Percentiles rank a stretch among this genome's conserved stretches.
phyloP scores from a whole-genome alignment of 2,888 invertebrate genomes.

The Sycophila texana region DNA sequence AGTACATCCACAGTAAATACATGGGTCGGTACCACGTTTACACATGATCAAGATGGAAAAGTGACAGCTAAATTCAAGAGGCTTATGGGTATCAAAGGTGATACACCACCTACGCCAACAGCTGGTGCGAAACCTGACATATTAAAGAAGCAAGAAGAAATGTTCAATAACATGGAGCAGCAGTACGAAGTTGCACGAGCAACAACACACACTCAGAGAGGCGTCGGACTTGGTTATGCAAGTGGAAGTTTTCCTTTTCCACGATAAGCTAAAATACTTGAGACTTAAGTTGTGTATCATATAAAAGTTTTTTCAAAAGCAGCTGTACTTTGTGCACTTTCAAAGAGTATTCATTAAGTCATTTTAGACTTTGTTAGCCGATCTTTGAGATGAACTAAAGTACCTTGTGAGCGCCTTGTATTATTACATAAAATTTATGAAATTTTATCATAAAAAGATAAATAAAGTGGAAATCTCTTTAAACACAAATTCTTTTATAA shows the following conservation, averaged over 20 bases:
- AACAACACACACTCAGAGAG: constrained; percentile 96
- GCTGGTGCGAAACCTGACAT: constrained; percentile 78
- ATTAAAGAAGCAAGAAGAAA: constrained; percentile 86
- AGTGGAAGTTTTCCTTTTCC: constrained; percentile 78
- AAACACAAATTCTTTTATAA: constrained; percentile 8
- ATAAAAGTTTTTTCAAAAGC: constrained; percentile 42
- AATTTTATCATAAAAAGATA: constrained; percentile 11
- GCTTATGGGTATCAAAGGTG: constrained; percentile 93
- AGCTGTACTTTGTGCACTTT: constrained; percentile 37
- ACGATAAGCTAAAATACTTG: constrained; percentile 70
- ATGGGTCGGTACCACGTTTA: constrained; percentile 92
- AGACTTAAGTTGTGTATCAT: constrained; percentile 40
- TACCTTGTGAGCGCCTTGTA: constrained; percentile 34
- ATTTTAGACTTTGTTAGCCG: constrained; percentile 17
- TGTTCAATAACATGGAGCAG: constrained; percentile 95
- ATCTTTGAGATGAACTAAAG: constrained; percentile 24
- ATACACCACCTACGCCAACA: constrained; percentile 72
- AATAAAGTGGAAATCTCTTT: background rate
- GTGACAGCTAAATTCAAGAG: constrained; percentile 96
- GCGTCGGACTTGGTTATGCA: constrained; percentile 88
- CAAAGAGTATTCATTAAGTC: constrained; percentile 28
- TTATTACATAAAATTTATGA: constrained; percentile 15
- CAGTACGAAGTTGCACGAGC: constrained; percentile 97
- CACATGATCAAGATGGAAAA: constrained; percentile 93
- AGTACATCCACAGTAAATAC: constrained; percentile 75